phyloP scores from a whole-genome alignment of 2,113 vertebrate genomes.

The Hucho hucho region DNA sequence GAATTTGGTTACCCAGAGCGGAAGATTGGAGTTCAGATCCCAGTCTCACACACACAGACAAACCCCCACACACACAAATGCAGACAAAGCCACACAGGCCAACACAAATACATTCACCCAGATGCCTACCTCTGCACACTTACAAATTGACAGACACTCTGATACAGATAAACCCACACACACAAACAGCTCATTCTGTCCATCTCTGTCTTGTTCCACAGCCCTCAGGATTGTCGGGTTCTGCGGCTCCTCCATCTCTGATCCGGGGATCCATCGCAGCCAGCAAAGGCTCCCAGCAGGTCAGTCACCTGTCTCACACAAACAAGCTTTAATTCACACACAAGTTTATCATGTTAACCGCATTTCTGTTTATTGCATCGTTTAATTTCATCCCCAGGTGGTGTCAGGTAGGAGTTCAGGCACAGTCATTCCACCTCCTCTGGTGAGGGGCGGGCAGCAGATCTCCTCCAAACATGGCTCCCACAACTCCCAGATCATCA shows the following conservation, averaged over 20 bases:
- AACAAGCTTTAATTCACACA: not conserved
- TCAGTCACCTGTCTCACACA: slow-evolving; percentile 59
- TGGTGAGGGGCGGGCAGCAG: slow-evolving; percentile 91
- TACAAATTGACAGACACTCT: not conserved
- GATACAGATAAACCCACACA: not conserved
- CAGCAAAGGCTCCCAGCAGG: slow-evolving; percentile 85
- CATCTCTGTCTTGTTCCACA: slow-evolving; percentile 47
- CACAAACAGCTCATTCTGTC: not conserved
- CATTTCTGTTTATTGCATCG: no score
- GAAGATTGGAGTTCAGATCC: no score
- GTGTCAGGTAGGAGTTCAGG: slow-evolving; percentile 78
- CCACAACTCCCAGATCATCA: slow-evolving; percentile 81
- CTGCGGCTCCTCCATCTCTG: slow-evolving; percentile 82
- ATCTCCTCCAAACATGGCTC: slow-evolving; percentile 79
- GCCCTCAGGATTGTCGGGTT: slow-evolving; percentile 77
- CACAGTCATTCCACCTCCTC: slow-evolving; percentile 86
- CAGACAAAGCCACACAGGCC: no score
- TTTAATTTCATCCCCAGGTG: slow-evolving; percentile 55
- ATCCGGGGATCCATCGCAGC: slow-evolving; percentile 83
- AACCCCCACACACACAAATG: no score
- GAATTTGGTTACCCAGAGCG: no score
- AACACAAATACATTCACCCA: no score
- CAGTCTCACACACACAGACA: no score
- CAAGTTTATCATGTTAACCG: not conserved
- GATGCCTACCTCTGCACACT: no score